phyloP scores from a whole-genome alignment of 2,888 invertebrate genomes.

The Chaetogeoica ovagalla region DNA sequence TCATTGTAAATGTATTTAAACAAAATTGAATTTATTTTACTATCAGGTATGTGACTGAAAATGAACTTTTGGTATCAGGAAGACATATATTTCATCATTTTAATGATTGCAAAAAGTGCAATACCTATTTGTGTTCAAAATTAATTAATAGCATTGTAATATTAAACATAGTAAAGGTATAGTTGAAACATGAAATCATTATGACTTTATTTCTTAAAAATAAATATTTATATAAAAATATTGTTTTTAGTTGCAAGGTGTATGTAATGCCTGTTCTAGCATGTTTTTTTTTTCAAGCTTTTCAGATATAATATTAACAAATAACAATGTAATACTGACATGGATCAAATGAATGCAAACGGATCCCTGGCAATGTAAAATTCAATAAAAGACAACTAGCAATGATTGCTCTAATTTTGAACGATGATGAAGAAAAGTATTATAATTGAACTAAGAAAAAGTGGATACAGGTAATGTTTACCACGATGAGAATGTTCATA shows the following conservation, averaged over 20 bases:
- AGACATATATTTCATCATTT: conserved; percentile 83
- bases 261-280: conserved; percentile 76
- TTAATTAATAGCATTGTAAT: conserved; percentile 81
- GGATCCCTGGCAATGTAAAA: too few relatives aligned
- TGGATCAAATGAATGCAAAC: too few relatives aligned
- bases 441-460: too few relatives aligned
- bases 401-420: too few relatives aligned
- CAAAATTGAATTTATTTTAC: background rate
- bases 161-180: conserved; percentile 64
- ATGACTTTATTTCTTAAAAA: background rate
- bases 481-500: too few relatives aligned
- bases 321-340: too few relatives aligned
- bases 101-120: conserved; percentile 83
- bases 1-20: background rate
- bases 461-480: too few relatives aligned
- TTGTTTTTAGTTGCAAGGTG: conserved; percentile 64
- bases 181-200: background rate
- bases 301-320: too few relatives aligned
- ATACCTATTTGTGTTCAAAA: conserved; percentile 86
- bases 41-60: conserved; percentile 76
- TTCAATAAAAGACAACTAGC: too few relatives aligned
- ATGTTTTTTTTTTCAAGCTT: too few relatives aligned
- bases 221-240: conserved; percentile 14
- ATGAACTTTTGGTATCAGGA: conserved; percentile 84
- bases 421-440: too few relatives aligned